Evolutionary conservation across 2,113 vertebrate species (phyloP).

Genomic region (Lepus europaeus): DNA sequence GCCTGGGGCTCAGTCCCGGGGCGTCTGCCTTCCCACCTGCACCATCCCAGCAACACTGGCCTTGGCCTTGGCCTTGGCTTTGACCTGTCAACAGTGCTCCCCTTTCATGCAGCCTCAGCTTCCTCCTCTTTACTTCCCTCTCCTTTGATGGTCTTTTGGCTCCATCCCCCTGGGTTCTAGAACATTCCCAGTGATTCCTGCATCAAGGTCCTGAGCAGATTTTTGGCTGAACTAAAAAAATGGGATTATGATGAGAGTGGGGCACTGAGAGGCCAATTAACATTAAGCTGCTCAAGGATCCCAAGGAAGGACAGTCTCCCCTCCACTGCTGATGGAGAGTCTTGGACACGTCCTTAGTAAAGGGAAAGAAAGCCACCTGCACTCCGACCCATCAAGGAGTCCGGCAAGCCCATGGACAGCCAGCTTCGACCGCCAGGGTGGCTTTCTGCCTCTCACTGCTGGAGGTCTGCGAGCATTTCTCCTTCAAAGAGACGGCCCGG

Average conservation of each 20-base stretch:
- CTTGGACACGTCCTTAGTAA: neutral
- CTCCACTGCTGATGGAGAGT: neutral
- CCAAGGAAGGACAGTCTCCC: neutral
- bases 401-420: neutral
- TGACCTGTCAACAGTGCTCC: neutral
- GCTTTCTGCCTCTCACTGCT: neutral
- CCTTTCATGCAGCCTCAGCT: neutral
- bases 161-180: neutral
- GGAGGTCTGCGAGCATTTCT: neutral
- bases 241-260: neutral
- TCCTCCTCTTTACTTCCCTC: neutral
- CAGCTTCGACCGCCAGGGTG: neutral
- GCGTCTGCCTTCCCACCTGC: neutral
- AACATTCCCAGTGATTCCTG: neutral
- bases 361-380: neutral
- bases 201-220: neutral
- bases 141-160: neutral
- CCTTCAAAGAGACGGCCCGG: neutral
- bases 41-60: neutral
- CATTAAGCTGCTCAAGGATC: neutral
- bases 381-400: neutral
- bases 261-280: neutral
- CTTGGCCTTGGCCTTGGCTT: neutral
- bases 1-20: rapidly evolving
- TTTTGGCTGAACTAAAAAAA: neutral